These are phyloP conservation scores for Kryptolebias ocellatus DNA, from an alignment of 2,797 vertebrate species.

Conservation along the genomic window DNA sequence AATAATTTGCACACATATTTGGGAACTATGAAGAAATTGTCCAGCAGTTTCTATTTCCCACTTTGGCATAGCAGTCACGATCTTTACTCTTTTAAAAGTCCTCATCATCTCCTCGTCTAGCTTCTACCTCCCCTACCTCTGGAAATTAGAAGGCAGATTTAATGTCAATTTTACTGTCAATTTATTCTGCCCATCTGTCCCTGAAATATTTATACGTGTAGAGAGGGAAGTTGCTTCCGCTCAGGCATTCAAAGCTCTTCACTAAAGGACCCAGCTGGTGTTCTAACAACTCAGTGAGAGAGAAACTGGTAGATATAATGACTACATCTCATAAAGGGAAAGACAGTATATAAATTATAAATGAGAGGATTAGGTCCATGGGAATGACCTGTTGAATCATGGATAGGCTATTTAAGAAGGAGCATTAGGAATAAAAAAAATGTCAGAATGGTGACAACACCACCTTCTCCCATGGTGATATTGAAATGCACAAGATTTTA, in stretches of 20 bases:
- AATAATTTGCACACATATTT: background rate
- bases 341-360: slow-evolving; percentile 70
- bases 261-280: slow-evolving; percentile 69
- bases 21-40: too few relatives aligned
- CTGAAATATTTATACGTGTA: slow-evolving; percentile 82
- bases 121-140: slow-evolving; percentile 59
- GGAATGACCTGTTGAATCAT: slow-evolving; percentile 79
- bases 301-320: slow-evolving; percentile 67
- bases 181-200: slow-evolving; percentile 77
- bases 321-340: slow-evolving; percentile 70
- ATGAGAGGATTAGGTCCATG: slow-evolving; percentile 73
- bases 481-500: slow-evolving; percentile 17
- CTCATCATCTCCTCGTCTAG: slow-evolving; percentile 60
- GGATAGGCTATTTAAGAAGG: slow-evolving; percentile 59
- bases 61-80: slow-evolving; percentile 50
- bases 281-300: slow-evolving; percentile 68
- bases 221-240: slow-evolving; percentile 70
- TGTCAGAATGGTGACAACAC: slow-evolving; percentile 25
- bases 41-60: slow-evolving; percentile 2
- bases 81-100: slow-evolving; percentile 45
- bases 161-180: slow-evolving; percentile 82
- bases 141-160: slow-evolving; percentile 80
- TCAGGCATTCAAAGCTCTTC: slow-evolving; percentile 68
- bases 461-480: slow-evolving; percentile 5
- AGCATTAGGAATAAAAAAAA: slow-evolving; percentile 34